Base-by-base conservation (phyloP, 2,888 invertebrate species). In the Platycnemis pennipes region DNA sequence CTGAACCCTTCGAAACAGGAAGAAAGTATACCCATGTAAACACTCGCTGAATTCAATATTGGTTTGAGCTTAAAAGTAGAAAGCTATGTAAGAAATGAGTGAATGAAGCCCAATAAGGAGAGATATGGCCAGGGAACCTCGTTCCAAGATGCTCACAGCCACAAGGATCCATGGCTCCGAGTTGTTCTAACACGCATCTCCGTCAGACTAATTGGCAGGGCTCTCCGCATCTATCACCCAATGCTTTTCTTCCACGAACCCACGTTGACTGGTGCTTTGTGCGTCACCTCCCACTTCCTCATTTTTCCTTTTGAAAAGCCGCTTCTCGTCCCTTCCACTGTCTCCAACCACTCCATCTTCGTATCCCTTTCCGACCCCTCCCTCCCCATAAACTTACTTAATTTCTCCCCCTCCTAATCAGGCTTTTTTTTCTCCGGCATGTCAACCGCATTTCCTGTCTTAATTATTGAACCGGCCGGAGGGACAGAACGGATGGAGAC, bases 381-480 rank as follows among this genome's bases (percentile, higher is more conserved):
- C 77, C 31, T 37, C 77, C 37, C 37, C 77, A 77, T 77, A 37
- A 77, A 77, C 77, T 77, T 77, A 37, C 77, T 77, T 77, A 77
- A 77, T 37, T 77, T 77, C 77, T 37, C 77, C 37, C 77, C 26
- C 26, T 77, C n/a, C 31, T 77, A 77, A 77, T 77, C 77, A 77
- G 31, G 37, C 37, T 11, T 37, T 77, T 11, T 37, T 77, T 77
- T 37, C 77, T 31, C 77, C 37, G 77, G 77, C 37, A 77, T 37
- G 77, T 77, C 37, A 77, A 37, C 37, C 77, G 13, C 37, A 77
- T 77, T 77, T 77, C 77, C 77, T 37, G 77, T 77, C 77, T 77
- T 77, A 77, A 77, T 77, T 77, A 77, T 77, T 37, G 77, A 77
- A 77, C 31, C 37, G 16, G 31, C 11, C 37, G 0, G 77, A 77